Percentiles rank a stretch among this genome's conserved stretches.
These are phyloP conservation scores for Podarcis raffonei DNA, from an alignment of 2,113 vertebrate genomes.

Conservation along the genomic window DNA sequence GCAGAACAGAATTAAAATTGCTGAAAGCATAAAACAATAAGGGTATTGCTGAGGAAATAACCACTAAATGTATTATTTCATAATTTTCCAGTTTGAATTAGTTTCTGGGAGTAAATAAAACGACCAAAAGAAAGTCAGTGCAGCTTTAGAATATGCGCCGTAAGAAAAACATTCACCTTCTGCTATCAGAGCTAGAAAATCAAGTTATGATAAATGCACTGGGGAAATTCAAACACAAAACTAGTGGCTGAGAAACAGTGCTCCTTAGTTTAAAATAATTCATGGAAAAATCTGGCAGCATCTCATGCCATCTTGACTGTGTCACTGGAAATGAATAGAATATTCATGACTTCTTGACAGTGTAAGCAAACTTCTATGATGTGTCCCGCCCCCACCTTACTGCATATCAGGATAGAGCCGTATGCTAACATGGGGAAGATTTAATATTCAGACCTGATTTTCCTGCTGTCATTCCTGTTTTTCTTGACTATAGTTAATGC, in stretches of 20 bases:
- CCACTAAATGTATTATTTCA: background rate
- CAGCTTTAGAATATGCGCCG: background rate
- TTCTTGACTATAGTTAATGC: background rate
- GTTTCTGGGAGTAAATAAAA: background rate
- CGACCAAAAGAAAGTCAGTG: background rate
- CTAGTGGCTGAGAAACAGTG: background rate
- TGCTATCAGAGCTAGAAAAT: background rate
- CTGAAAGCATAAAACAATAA: background rate
- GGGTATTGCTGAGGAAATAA: accelerated
- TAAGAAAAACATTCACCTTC: background rate
- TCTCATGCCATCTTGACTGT: background rate
- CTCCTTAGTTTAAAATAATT: background rate
- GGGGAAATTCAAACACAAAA: background rate
- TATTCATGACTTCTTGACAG: background rate
- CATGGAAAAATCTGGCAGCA: background rate
- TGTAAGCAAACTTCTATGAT: background rate
- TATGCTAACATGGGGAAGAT: background rate
- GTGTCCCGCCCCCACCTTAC: background rate
- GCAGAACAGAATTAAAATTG: background rate
- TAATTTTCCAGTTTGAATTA: background rate
- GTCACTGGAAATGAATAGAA: background rate
- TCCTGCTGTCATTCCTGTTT: background rate
- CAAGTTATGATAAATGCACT: background rate
- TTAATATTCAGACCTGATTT: background rate
- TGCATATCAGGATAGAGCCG: background rate